phyloP scores from a whole-genome alignment of 1,140 invertebrate genomes.

The Piezodorus guildinii region DNA sequence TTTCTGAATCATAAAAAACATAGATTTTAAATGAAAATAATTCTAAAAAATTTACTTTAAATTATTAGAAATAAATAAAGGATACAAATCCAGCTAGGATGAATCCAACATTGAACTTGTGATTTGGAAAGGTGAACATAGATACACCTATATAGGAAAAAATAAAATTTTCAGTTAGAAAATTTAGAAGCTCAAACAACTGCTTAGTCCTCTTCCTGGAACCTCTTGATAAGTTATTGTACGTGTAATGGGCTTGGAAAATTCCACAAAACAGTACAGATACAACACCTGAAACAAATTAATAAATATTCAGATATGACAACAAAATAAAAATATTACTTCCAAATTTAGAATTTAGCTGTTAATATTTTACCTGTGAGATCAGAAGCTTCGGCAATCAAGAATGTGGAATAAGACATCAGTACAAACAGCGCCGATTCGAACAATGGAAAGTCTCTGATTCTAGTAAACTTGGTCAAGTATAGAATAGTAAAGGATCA shows the following conservation, averaged over 20 bases:
- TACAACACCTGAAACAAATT: slow-evolving; percentile 60
- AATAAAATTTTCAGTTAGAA: slow-evolving; percentile 96
- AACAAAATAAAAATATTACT: background rate
- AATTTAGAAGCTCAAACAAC: slow-evolving; percentile 90
- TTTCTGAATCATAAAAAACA: too few relatives aligned
- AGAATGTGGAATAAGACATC: slow-evolving; percentile 95
- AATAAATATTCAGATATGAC: background rate
- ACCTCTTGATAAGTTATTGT: slow-evolving; percentile 85
- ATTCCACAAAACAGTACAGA: slow-evolving; percentile 97
- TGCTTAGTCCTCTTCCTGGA: slow-evolving; percentile 87
- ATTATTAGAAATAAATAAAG: slow-evolving; percentile 45
- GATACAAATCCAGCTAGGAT: slow-evolving; percentile 88
- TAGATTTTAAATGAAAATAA: too few relatives aligned
- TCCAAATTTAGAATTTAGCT: background rate
- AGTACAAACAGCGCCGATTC: slow-evolving; percentile 93
- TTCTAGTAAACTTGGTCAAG: slow-evolving; percentile 91
- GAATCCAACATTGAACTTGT: slow-evolving; percentile 84
- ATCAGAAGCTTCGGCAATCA: slow-evolving; percentile 89
- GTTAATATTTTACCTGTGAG: slow-evolving; percentile 61
- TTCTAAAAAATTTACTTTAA: too few relatives aligned
- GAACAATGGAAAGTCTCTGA: slow-evolving; percentile 87
- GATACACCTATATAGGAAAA: slow-evolving; percentile 98
- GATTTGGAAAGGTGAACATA: slow-evolving; percentile 94
- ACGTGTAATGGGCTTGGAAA: slow-evolving; percentile 98
- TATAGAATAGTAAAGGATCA: slow-evolving; percentile 37